Base-by-base conservation (phyloP, 2,113 vertebrate species). In the Charina bottae region DNA sequence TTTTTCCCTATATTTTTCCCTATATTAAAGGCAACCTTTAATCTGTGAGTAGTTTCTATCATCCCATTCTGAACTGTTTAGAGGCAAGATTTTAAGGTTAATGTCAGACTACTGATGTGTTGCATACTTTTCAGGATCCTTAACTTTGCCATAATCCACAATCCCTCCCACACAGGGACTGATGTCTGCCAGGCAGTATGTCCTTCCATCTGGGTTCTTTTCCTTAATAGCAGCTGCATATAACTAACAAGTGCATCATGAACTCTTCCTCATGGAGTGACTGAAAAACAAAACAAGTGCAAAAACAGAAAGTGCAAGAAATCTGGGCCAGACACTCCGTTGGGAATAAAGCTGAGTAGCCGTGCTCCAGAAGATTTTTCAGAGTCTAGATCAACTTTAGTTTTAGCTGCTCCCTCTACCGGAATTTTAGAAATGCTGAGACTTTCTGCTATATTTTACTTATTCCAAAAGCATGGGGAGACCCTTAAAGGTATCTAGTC, bases 361-460 rank as follows among this genome's bases (percentile, higher is more conserved):
- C 87, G 54, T 68, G 28, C 93, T 93, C 72, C 0, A 0, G 89
- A 59, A 17, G 2, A 0, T 8, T 83, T 62, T 88, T 46, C 89
- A 94, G 93, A 95, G 37, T 88, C 58, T 89, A 49, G 33, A 78
- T 78, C 17, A 42, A 78, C 33, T 84, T 89, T 60, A 26, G 56
- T 62, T 92, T 62, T 89, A 64, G 46, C 49, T 89, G 56, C 89
- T 93, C 85, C 85, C 89, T 8, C 93, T 87, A 54, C n/a, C 54
- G 92, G 55, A 87, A 42, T 60, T 37, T 15, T 21, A 93, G 92
- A 94, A 92, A 94, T 93, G 89, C 93, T 93, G 94, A 89, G 84
- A 83, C 88, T 96, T 95, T 94, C 91, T 94, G 78, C 83, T 46
- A 94, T 94, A 58, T 85, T 26, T 96, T 94, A 89, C 95, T 93